Conservation (phyloP, 1,140 invertebrate species). For the Atta cephalotes region DNA sequence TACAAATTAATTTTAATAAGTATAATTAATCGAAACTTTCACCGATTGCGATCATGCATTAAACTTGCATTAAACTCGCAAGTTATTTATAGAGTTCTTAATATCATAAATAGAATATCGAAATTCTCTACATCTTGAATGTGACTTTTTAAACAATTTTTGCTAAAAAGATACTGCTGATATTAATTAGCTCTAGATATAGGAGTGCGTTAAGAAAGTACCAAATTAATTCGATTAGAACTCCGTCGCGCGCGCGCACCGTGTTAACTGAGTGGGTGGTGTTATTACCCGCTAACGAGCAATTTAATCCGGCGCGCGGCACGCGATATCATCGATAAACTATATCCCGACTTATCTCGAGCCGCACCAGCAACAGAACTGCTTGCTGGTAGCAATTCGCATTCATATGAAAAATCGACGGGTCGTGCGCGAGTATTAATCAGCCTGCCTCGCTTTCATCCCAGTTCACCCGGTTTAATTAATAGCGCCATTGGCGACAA, state of each 20-base stretch:
- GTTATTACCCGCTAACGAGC: conserved; percentile 55
- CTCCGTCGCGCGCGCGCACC: neutral
- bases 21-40: neutral
- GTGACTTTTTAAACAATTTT: conserved; percentile 2
- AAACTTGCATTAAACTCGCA: neutral
- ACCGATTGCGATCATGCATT: neutral
- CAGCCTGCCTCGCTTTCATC: conserved; percentile 52
- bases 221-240: conserved; percentile 39
- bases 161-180: neutral
- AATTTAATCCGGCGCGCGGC: conserved; percentile 18
- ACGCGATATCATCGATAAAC: conserved; percentile 57
- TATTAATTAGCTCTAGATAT: conserved; percentile 10
- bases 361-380: neutral
- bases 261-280: conserved; percentile 44
- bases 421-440: conserved; percentile 59
- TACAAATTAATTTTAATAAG: neutral
- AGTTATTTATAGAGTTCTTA: neutral
- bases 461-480: conserved; percentile 58
- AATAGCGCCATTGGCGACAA: conserved; percentile 61
- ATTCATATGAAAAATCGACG: conserved; percentile 18
- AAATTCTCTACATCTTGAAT: neutral
- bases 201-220: conserved; percentile 23
- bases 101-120: neutral
- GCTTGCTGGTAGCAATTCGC: conserved; percentile 38
- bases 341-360: conserved; percentile 51